These are phyloP conservation scores for Falco concolor DNA, from an alignment of 2,797 vertebrate genomes.

Conservation along the genomic window DNA sequence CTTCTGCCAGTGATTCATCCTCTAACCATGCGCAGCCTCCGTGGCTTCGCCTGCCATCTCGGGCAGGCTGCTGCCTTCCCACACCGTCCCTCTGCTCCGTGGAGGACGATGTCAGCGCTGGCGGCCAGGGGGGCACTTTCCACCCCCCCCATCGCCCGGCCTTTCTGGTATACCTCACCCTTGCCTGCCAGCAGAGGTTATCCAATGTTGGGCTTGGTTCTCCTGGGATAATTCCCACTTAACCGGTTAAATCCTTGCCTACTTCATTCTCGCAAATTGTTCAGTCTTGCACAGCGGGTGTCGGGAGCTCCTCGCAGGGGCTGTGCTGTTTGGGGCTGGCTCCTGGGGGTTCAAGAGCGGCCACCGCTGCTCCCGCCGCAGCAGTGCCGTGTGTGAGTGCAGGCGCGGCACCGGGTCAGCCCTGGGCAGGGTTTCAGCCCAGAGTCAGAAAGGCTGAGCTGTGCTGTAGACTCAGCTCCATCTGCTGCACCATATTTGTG, in stretches of 20 bases:
- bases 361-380: not conserved
- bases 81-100: not conserved
- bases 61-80: not conserved
- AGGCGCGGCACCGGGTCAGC: not conserved
- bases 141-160: not conserved
- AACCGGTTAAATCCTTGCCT: not conserved
- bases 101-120: not conserved
- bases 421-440: not conserved
- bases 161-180: not conserved
- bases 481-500: not conserved
- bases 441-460: not conserved
- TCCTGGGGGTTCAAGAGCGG: not conserved
- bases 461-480: not conserved
- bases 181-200: not conserved
- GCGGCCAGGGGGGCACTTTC: not conserved
- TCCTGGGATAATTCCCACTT: not conserved
- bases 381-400: fast-evolving
- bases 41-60: not conserved
- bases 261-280: not conserved
- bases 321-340: not conserved
- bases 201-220: not conserved
- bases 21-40: not conserved
- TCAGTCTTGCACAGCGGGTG: not conserved
- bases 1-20: not conserved
- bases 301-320: not conserved